A percentile compares a stretch with the other conserved stretches of the same genome.
Evolutionary conservation across 2,888 invertebrate genomes (phyloP).

Genomic region (Lithodes maja): DNA sequence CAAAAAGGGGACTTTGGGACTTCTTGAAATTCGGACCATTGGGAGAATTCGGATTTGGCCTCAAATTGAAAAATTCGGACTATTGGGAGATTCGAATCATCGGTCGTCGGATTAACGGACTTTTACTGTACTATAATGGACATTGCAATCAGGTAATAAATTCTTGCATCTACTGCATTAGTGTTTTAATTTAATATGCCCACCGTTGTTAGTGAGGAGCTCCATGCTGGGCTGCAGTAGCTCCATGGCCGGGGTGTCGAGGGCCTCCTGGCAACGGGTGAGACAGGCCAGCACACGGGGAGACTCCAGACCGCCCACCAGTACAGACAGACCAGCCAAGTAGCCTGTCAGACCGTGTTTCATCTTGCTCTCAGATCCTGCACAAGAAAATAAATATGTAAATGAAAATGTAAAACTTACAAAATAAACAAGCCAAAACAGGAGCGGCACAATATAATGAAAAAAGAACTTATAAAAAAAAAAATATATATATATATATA

Average conservation of each 20-base stretch:
- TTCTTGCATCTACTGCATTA: no score
- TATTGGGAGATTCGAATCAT: no score
- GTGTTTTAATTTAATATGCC: conserved; percentile 43
- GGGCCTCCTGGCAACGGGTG: conserved; percentile 87
- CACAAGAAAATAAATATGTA: not conserved
- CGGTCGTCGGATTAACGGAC: no score
- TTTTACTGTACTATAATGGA: no score
- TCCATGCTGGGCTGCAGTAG: conserved; percentile 87
- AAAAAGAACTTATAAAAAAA: not conserved
- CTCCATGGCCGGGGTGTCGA: conserved; percentile 85
- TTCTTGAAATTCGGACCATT: no score
- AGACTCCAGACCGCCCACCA: conserved; percentile 84
- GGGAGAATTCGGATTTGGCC: no score
- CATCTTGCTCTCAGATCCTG: conserved; percentile 91
- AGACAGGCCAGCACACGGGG: conserved; percentile 84
- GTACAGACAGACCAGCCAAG: conserved; percentile 88
- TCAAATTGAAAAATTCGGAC: no score
- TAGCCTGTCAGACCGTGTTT: conserved; percentile 94
- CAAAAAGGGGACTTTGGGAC: no score
- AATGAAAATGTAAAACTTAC: not conserved
- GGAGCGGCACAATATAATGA: not conserved
- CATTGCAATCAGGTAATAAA: no score
- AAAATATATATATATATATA: not conserved
- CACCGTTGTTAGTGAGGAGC: conserved; percentile 81
- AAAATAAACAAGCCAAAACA: no score